Conservation (phyloP, 2,113 vertebrate genomes). For the Stegastes partitus region DNA sequence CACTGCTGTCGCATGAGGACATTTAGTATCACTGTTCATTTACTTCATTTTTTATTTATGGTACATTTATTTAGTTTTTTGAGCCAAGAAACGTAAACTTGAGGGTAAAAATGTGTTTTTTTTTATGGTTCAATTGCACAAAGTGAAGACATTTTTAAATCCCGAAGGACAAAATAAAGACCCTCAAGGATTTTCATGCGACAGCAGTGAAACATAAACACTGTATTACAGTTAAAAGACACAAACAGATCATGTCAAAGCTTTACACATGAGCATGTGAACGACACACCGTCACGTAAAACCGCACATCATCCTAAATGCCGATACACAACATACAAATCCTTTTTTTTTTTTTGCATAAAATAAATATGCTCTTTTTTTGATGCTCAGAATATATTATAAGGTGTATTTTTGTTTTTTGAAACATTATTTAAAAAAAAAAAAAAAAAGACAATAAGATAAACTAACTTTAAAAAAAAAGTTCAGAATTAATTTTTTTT, state of each 20-base stretch:
- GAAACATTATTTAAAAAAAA: constrained; percentile 74
- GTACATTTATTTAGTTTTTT: not conserved
- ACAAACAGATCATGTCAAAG: constrained; percentile 59
- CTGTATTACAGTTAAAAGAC: constrained; percentile 74
- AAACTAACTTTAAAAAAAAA: constrained; percentile 57
- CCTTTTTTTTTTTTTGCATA: constrained; percentile 69
- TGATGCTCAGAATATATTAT: constrained; percentile 82
- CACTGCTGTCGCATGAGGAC: constrained; percentile 66
- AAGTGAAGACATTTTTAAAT: not conserved
- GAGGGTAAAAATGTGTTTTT: not conserved
- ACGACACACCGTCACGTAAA: constrained; percentile 38
- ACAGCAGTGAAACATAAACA: constrained; percentile 68
- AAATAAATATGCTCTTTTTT: constrained; percentile 79
- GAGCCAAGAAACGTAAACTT: not conserved
- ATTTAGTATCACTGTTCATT: constrained; percentile 3
- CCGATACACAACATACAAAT: constrained; percentile 50
- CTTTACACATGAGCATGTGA: constrained; percentile 40
- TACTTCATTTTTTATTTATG: not conserved
- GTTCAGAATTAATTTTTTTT: constrained; percentile 67
- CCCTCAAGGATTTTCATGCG: constrained; percentile 15
- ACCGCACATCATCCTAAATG: constrained; percentile 61
- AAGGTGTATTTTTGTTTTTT: constrained; percentile 66
- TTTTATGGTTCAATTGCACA: not conserved
- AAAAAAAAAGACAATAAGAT: constrained; percentile 66
- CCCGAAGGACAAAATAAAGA: not conserved